Percentiles rank a stretch among this genome's conserved stretches.
These are phyloP conservation scores for Columba janthina DNA, from an alignment of 2,113 vertebrate genomes.

Conservation along the genomic window DNA sequence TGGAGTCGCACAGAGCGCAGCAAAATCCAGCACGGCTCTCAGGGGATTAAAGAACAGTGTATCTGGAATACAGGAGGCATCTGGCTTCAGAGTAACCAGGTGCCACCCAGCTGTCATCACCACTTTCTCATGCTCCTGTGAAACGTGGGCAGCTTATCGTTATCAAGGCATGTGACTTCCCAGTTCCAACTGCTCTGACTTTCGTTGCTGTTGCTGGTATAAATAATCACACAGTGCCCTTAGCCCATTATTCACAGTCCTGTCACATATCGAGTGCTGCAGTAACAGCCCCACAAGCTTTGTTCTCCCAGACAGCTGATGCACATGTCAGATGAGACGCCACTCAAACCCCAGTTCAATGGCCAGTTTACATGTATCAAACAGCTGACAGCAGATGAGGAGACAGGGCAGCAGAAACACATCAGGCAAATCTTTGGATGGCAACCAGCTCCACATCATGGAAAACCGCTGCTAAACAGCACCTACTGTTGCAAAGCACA, in stretches of 20 bases:
- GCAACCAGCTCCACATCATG: background rate
- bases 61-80: constrained; percentile 23
- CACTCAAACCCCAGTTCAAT: background rate
- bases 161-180: background rate
- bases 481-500: background rate
- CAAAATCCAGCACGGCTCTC: background rate
- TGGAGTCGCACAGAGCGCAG: background rate
- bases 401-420: background rate
- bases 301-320: background rate
- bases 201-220: background rate
- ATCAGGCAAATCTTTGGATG: background rate
- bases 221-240: background rate
- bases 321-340: background rate
- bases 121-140: background rate
- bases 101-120: constrained; percentile 34
- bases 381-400: background rate
- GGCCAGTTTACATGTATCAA: background rate
- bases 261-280: background rate
- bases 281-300: background rate
- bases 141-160: background rate
- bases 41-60: background rate
- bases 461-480: background rate
- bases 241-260: background rate
- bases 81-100: background rate
- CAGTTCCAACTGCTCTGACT: constrained; percentile 15